phyloP scores from a whole-genome alignment of 2,797 vertebrate species.

The Onychomys torridus region DNA sequence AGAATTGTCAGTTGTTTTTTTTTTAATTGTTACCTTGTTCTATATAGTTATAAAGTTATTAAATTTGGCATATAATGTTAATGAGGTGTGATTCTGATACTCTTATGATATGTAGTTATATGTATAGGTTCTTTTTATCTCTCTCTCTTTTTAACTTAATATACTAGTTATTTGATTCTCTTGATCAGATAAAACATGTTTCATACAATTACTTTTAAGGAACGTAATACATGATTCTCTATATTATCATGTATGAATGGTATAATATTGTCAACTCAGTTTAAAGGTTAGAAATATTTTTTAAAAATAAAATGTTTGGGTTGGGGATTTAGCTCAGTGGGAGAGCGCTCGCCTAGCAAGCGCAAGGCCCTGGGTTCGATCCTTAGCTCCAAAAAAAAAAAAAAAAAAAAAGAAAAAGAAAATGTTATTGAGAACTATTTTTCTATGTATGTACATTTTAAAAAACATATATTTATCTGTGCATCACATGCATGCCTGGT shows the following conservation, averaged over 20 bases:
- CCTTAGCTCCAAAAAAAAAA: no score
- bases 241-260: neutral
- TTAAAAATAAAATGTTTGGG: neutral
- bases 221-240: neutral
- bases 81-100: neutral
- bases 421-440: neutral
- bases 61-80: slow-evolving; percentile 2
- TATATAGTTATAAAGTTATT: neutral
- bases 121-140: neutral
- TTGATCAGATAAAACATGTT: slow-evolving; percentile 25
- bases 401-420: neutral
- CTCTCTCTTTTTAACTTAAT: neutral
- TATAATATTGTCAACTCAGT: neutral
- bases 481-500: neutral
- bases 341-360: no score
- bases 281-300: neutral
- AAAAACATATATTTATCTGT: neutral
- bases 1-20: neutral
- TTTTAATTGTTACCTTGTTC: neutral
- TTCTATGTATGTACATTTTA: no score
- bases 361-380: no score
- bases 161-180: neutral
- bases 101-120: neutral
- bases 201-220: neutral
- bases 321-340: no score